Base-by-base conservation (phyloP, 64 coral and sea anemone genomes). In the Stichodactyla mertensii region DNA sequence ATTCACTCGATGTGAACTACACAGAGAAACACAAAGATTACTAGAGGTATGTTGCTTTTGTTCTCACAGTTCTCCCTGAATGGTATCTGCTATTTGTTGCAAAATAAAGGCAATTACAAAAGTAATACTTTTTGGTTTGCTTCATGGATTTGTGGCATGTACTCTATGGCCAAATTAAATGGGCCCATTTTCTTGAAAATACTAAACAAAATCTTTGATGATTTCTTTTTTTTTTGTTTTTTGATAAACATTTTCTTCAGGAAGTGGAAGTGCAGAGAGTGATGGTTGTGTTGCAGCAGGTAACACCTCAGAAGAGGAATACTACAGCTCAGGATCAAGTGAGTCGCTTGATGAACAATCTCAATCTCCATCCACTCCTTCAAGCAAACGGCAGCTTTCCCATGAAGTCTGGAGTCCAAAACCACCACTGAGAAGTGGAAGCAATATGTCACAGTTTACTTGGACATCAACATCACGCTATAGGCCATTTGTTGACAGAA, bases 401-500 rank as follows among this genome's bases (percentile, higher is more conserved):
- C 83, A 86, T 14, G 84, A 52, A 54, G 52, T 18, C 51, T 61
- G 16, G 82, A 90, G 70, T 86, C 84, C 67, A 59, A 91, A 89
- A 45, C 91, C 62, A 59, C 61, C 64, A 82, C 83, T 74, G 16
- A 82, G 94, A 26, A 80, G 88, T 15, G 57, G 84, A 13, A 93
- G 94, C 52, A 92, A 87, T 26, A 57, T 93, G 64, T 92, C 93
- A 4, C 70, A 92, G 51, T 79, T 93, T 28, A 83, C n/a, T 2
- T 90, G 82, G 70, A 80, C 91, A 77, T 93, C 90, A 55, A 97
- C 94, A 28, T 92, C 91, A 80, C 80, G 97, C n/a, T 99, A 99
- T 88, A 80, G 93, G 20, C 90, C 90, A 16, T 99, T 99, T 95
- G 97, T 95, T 26, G 93, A 99, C 62, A 87, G 89, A 53, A 99